Base-by-base conservation (phyloP, 2,113 vertebrate species). In the Corapipo altera region DNA sequence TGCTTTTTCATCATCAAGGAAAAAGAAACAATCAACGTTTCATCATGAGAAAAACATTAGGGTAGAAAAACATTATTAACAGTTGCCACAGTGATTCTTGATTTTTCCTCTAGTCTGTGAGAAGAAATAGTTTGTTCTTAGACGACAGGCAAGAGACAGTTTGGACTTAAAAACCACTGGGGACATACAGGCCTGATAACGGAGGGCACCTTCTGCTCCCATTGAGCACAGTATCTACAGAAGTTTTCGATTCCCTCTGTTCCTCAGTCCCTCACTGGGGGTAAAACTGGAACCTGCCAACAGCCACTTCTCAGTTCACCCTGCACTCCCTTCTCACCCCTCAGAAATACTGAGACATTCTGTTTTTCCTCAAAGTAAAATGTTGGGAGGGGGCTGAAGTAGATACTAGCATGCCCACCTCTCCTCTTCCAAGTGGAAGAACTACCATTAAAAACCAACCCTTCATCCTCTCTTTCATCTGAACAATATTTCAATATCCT, bases 1-100 rank as follows among this genome's bases (percentile, higher is more conserved):
- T 86, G 28, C 24, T 24, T 71, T 65, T 55, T 86, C 48, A 37
- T 52, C 44, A 65, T 39, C 28, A 70, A 33, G 23, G 41, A 79
- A 94, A 94, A 95, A 54, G 55, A 70, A 90, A 93, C 55, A 82
- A 89, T 71, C 67, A 87, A 75, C 39, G 48, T 23, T 92, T 92
- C 32, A 59, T 85, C 59, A 72, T 1, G 2, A 17, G 79, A 48
- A 84, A 64, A 52, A 52, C 51, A 52, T 52, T 52, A 15, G 51
- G 15, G 35, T 1, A 69, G 5, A 71, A 15, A 85, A 57, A 75
- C 3, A 17, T 57, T 46, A 72, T 78, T 67, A 85, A 65, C 0
- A 85, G 62, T 37, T 44, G 72, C 41, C 71, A 76, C 19, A 16
- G 41, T 7, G 46, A 81, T 67, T 33, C 73, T 44, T 55, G 37